Base-by-base conservation (phyloP, 2,113 vertebrate species). In the Lasiurus borealis region DNA sequence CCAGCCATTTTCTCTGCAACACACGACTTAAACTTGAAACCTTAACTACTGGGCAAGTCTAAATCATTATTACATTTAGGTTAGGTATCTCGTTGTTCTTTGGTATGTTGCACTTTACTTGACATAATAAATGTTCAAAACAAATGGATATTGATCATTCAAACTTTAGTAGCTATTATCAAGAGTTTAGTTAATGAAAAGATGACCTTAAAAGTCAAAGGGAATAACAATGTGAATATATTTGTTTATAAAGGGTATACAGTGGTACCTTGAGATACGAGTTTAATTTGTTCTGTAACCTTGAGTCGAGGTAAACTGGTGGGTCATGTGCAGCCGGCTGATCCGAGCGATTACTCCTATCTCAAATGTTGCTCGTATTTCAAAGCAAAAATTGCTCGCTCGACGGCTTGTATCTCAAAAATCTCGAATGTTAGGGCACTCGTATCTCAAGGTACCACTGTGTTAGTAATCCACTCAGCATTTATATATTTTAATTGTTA, bases 21-120 rank as follows among this genome's bases (percentile, higher is more conserved):
- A 71, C 31, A 85, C 54, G 44, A 92, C 85, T 93, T 92, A 92
- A 95, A 82, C 73, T 92, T 66, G 73, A 93, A 93, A 75, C 0
- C 14, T 71, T 82, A 84, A 31, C 68, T 89, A 52, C 23, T 84
- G 57, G 84, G 40, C 31, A 91, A 95, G 36, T 84, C 6, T 82
- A 94, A 95, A 86, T 59, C 31, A 69, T 91, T 23, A 75, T 90
- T 85, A 91, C 75, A 76, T 77, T 95, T 73, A 88, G 25, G 2
- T 62, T 82, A 40, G 31, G 11, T 75, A 50, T 73, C 64, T 92
- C 66, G 77, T 11, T 62, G 7, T 90, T 87, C 31, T 81, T 90
- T 76, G 71, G 36, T 54, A 46, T 54, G 68, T 92, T 85, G 11
- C 0, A 76, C 25, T 90, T 84, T 77, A 34, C 4, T 90, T 83